These are phyloP conservation scores for Poeciliopsis presidionis DNA, from an alignment of 2,797 vertebrate genomes.

Conservation along the genomic window DNA sequence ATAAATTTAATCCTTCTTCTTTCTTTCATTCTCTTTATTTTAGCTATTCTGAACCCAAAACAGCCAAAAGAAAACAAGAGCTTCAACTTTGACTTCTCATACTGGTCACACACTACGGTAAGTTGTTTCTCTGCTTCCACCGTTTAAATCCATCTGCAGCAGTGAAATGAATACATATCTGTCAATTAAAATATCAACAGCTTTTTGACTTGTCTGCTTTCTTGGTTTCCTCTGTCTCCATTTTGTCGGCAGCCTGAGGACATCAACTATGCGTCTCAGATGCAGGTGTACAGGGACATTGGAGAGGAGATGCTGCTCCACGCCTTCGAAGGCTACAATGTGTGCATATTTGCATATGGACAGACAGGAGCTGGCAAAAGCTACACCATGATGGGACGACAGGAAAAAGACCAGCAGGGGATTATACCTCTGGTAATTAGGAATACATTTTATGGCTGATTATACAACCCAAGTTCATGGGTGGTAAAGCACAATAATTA, in stretches of 20 bases:
- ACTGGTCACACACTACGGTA: conserved; percentile 99
- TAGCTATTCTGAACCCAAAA: conserved; percentile 96
- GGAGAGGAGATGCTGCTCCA: conserved; percentile 98
- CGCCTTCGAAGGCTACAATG: conserved; percentile 97
- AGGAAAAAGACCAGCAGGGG: conserved; percentile 94
- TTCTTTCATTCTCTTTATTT: conserved; percentile 18
- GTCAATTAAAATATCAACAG: not conserved
- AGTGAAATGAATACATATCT: not conserved
- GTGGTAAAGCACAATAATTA: not conserved
- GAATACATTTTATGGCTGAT: not conserved
- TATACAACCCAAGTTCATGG: not conserved
- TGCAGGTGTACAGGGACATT: conserved; percentile 94
- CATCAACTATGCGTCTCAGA: conserved; percentile 93
- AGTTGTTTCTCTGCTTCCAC: conserved; percentile 57
- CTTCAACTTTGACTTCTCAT: conserved; percentile 98
- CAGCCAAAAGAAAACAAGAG: conserved; percentile 98
- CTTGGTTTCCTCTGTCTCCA: not conserved
- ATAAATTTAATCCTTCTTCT: not conserved
- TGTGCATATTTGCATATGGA: conserved; percentile 98
- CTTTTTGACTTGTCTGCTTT: not conserved
- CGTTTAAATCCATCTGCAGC: not conserved
- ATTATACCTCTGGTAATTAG: conserved; percentile 92
- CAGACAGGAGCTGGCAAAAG: conserved; percentile 98
- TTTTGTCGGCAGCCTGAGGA: conserved; percentile 86
- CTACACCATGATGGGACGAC: conserved; percentile 99